phyloP scores from a whole-genome alignment of 2,888 invertebrate species.

The Ariolimax columbianus region DNA sequence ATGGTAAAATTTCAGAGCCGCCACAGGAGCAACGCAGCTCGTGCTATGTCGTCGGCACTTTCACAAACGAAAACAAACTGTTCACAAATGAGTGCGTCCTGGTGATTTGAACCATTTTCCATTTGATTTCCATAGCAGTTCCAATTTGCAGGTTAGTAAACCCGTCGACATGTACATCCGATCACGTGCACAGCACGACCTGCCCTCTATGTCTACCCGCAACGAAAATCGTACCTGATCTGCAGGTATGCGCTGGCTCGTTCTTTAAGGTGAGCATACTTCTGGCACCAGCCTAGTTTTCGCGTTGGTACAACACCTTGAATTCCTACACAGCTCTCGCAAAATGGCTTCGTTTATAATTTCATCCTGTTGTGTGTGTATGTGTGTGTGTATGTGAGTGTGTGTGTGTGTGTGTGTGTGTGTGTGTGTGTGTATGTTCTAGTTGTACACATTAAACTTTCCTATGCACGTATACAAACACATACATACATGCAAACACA shows the following conservation, averaged over 20 bases:
- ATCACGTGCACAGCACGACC: too few species aligned
- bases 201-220: too few species aligned
- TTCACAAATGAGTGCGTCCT: too few species aligned
- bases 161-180: too few species aligned
- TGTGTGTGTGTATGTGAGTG: background rate
- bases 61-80: too few species aligned
- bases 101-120: too few species aligned
- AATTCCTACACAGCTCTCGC: background rate
- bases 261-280: background rate
- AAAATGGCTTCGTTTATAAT: background rate
- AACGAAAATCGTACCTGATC: background rate
- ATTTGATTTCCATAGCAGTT: too few species aligned
- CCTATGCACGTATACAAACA: background rate
- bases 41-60: too few species aligned
- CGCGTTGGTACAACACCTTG: constrained; percentile 5
- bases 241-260: background rate
- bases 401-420: background rate
- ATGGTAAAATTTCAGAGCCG: too few species aligned
- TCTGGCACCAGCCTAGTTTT: background rate
- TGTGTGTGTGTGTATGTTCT: too few species aligned
- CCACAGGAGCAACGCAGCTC: too few species aligned
- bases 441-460: background rate
- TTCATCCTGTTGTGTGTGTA: background rate
- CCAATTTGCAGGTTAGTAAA: too few species aligned
- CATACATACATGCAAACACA: background rate